phyloP scores from a whole-genome alignment of 2,113 vertebrate species.

The Psephotus haematonotus region DNA sequence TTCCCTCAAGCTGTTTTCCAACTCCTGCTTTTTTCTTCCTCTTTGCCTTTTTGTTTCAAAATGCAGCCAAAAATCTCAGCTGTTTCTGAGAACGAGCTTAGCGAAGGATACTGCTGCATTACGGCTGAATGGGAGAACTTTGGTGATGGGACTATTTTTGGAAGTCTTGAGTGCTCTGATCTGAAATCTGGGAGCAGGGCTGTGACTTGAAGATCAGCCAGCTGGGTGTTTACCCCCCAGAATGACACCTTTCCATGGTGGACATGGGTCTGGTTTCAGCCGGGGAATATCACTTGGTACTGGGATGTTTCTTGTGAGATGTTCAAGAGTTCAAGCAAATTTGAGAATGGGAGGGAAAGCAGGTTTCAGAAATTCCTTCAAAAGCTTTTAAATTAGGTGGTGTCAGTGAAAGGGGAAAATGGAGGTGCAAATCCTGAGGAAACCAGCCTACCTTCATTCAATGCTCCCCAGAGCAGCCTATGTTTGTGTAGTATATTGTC shows the following conservation, averaged over 20 bases:
- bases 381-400: neutral
- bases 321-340: neutral
- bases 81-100: slow-evolving; percentile 14
- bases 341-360: neutral
- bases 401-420: neutral
- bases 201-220: neutral
- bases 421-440: neutral
- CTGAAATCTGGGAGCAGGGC: neutral
- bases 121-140: neutral
- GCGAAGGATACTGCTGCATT: neutral
- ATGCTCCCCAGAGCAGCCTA: neutral
- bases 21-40: neutral
- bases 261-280: neutral
- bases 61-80: slow-evolving; percentile 62
- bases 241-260: neutral
- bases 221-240: neutral
- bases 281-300: neutral
- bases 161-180: neutral
- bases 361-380: neutral
- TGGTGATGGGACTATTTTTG: neutral
- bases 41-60: slow-evolving; percentile 50
- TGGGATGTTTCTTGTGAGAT: neutral
- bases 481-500: neutral
- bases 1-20: slow-evolving; percentile 56
- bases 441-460: neutral